These are phyloP conservation scores for Potamarius usumacintae DNA, from an alignment of 2,113 vertebrate species.

Conservation along the genomic window DNA sequence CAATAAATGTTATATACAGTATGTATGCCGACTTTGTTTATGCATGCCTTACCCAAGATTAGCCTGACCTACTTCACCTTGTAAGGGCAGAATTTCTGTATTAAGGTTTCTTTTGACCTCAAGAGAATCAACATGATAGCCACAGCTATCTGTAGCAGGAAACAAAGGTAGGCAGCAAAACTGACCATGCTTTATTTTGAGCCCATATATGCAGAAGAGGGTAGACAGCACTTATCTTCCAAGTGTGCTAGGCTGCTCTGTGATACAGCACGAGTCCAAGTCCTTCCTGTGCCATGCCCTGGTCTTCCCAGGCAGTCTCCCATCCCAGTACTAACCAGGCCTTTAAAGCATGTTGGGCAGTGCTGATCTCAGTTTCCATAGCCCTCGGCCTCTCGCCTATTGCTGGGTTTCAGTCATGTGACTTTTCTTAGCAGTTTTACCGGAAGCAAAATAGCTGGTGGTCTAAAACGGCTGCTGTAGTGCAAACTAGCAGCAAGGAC, in stretches of 20 bases:
- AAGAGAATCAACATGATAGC: not conserved
- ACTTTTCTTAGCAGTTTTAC: no score
- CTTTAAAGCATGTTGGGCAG: no score
- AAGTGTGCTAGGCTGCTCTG: not conserved
- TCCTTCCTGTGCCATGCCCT: no score
- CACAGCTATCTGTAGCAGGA: not conserved
- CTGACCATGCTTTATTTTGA: not conserved
- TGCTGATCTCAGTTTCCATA: no score
- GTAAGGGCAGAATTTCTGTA: not conserved
- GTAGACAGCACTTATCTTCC: not conserved
- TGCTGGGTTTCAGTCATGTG: no score
- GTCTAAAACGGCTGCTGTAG: no score
- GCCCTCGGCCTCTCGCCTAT: no score
- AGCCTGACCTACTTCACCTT: not conserved
- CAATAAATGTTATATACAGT: not conserved
- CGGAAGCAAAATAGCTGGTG: no score
- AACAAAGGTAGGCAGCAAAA: not conserved
- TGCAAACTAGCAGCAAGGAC: no score
- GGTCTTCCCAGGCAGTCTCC: no score
- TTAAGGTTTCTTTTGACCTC: not conserved
- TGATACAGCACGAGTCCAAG: not conserved
- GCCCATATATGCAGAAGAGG: not conserved
- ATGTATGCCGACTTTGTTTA: not conserved
- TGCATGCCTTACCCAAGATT: not conserved
- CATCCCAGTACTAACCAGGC: no score